Evolutionary conservation across 2,888 invertebrate species (phyloP), one percentile per base, ranked within the genome.

Genomic region (Alviniconcha strummeri): DNA sequence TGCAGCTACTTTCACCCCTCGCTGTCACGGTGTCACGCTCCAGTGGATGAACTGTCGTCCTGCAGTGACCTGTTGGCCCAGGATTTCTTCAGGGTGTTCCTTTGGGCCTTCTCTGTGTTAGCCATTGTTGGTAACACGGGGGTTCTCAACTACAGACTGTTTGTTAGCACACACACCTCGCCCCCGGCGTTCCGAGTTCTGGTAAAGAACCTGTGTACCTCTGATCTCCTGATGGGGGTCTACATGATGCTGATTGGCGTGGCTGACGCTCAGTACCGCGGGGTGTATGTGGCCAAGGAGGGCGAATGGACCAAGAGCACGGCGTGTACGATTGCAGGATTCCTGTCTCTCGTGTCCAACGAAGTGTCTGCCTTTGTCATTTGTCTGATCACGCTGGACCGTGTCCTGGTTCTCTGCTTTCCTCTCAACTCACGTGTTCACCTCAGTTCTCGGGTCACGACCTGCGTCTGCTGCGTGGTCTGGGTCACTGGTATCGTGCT

Each of bases 331-430:
- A 8, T 89, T 75, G 88, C 90, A 9, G 90, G 90, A 11, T 81
- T 87, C 55, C 64, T 90, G 54, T 85, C 89, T 0, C 85, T 88
- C 7, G 55, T 90, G 55, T 95, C 95, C 84, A 95, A 95, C 84
- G 95, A 96, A 90, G 95, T 95, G 4, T 96, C 96, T 0, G 95
- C 95, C 4, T 91, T 95, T 85, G 94, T 95, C 80, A 93, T 96
- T 15, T 94, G 95, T 0, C 88, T 96, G 85, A 95, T 96, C 83
- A 96, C 96, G 0, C 94, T 95, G 93, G 96, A 96, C 91, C 94
- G 96, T 17, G 94, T 95, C 87, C 94, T 95, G 87, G 95, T 95
- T 0, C 95, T 96, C 72, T 95, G 95, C n/a, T 94, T 95, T 86
- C 95, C 96, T n/a, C 67, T 79, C 36, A 92, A 96, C 79, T 94